Evolutionary conservation across 2,888 invertebrate genomes (phyloP), one percentile per base, ranked within the genome.

Genomic region (Leuctra nigra): DNA sequence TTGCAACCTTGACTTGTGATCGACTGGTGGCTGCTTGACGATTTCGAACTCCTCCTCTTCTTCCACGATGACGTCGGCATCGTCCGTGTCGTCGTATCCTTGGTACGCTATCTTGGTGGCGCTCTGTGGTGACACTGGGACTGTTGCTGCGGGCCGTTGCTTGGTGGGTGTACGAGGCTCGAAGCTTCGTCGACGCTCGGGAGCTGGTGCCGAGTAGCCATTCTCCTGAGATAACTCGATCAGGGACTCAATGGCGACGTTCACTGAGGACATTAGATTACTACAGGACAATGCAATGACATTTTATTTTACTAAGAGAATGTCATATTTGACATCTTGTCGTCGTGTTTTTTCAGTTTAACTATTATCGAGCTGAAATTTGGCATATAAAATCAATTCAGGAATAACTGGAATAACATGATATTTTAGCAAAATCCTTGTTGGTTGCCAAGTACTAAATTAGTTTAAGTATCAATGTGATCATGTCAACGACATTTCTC

Each of bases 1-100:
- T n/a, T n/a, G n/a, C n/a, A n/a, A n/a, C n/a, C n/a, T n/a, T n/a
- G n/a, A n/a, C n/a, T n/a, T n/a, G n/a, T n/a, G n/a, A n/a, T n/a
- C n/a, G n/a, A n/a, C n/a, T n/a, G 23, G 3, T 6, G 6, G 35
- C 3, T 35, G 33, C 35, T 4, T 36, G 2, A 39, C 36, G 9
- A 58, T 29, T 24, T 56, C 56, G 44, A 54, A 54, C 29, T 61
- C 60, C 25, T 54, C 54, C 24, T 59, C 60, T 14, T 61, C 60
- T 39, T 58, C 60, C 2, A 61, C 41, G 11, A 61, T 52, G 7
- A 61, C 52, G 35, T 61, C 60, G 9, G 60, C 60, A 54, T 58
- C 60, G 18, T 58, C 58, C 24, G 23, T 47, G 16, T 54, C 47
- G 41, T 52, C 56, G 25, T 38, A 39, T 14, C 41, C 46, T 41